Evolutionary conservation across 2,888 invertebrate species (phyloP).

Genomic region (Cremastinae sp.): DNA sequence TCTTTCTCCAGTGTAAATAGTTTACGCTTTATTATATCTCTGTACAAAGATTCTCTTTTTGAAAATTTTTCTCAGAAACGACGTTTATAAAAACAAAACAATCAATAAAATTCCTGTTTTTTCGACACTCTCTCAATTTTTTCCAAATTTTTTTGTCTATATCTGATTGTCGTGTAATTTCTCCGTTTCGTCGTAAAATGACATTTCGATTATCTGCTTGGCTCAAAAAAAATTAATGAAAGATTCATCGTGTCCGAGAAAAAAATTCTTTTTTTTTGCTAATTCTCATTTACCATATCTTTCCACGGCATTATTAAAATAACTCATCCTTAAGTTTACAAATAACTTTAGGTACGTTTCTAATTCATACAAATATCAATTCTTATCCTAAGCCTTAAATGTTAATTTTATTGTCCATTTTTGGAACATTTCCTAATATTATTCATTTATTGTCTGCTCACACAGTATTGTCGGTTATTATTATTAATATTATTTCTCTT

Average conservation of each 20-base stretch:
- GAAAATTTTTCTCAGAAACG: too few relatives aligned
- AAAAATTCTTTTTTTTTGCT: conserved; percentile 16
- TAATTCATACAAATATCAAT: conserved; percentile 57
- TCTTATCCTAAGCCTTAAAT: conserved; percentile 65
- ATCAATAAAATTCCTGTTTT: neutral
- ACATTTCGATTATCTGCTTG: too few relatives aligned
- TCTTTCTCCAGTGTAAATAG: neutral
- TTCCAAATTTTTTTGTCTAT: neutral
- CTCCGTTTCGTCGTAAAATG: neutral
- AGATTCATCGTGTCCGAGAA: conserved; percentile 44
- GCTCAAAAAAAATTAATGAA: too few relatives aligned
- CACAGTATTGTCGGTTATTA: conserved; percentile 79
- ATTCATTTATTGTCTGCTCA: conserved; percentile 79
- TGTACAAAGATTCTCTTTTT: conserved; percentile 16
- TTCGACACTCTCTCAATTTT: neutral
- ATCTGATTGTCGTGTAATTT: conserved; percentile 55
- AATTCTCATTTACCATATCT: neutral
- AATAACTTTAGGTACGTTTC: conserved; percentile 24
- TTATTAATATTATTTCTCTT: conserved; percentile 64
- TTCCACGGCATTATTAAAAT: conserved; percentile 16
- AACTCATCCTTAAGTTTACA: conserved; percentile 18
- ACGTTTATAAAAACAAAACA: too few relatives aligned
- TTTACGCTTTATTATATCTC: conserved; percentile 18
- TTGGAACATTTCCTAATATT: conserved; percentile 76
- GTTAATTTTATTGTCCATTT: conserved; percentile 75